These are phyloP conservation scores for Grantiella picta DNA, from an alignment of 2,113 vertebrate species.

Conservation along the genomic window DNA sequence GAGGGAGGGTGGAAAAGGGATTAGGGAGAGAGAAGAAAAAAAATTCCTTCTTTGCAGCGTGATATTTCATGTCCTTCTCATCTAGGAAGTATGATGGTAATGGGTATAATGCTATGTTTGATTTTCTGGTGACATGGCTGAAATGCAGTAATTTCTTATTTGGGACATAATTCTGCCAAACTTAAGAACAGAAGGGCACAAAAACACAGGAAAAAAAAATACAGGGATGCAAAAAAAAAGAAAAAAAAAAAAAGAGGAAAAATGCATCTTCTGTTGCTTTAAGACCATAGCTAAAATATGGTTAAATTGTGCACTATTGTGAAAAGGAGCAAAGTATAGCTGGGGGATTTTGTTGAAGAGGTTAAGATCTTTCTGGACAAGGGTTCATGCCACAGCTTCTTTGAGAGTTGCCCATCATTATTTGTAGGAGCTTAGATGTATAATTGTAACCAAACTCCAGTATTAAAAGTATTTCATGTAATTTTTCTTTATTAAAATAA, in stretches of 20 bases:
- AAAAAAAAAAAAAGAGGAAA: background rate
- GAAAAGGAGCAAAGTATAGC: slow-evolving; percentile 73
- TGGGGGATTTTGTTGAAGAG: slow-evolving; percentile 64
- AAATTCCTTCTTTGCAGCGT: background rate
- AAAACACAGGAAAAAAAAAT: slow-evolving; percentile 55
- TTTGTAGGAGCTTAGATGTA: slow-evolving; percentile 74
- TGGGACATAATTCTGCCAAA: slow-evolving; percentile 77
- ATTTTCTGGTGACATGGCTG: slow-evolving; percentile 73
- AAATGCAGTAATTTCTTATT: slow-evolving; percentile 76
- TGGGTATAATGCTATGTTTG: slow-evolving; percentile 75
- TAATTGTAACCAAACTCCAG: slow-evolving; percentile 76
- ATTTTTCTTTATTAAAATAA: slow-evolving; percentile 74
- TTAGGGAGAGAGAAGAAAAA: slow-evolving; percentile 50
- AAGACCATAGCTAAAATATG: slow-evolving; percentile 78
- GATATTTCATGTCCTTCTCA: slow-evolving; percentile 52
- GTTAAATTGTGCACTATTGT: slow-evolving; percentile 82
- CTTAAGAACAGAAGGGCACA: slow-evolving; percentile 72
- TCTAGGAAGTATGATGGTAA: slow-evolving; percentile 60
- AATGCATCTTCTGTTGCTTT: slow-evolving; percentile 72
- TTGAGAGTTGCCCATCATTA: slow-evolving; percentile 65
- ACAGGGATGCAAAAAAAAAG: slow-evolving; percentile 58
- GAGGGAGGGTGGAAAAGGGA: slow-evolving; percentile 58
- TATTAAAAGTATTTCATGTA: slow-evolving; percentile 77
- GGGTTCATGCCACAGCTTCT: slow-evolving; percentile 76
- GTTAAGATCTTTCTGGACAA: slow-evolving; percentile 74